Percentiles rank a stretch among this genome's conserved stretches.
phyloP scores from a whole-genome alignment of 2,797 vertebrate species.

The Arctocebus calabarensis region DNA sequence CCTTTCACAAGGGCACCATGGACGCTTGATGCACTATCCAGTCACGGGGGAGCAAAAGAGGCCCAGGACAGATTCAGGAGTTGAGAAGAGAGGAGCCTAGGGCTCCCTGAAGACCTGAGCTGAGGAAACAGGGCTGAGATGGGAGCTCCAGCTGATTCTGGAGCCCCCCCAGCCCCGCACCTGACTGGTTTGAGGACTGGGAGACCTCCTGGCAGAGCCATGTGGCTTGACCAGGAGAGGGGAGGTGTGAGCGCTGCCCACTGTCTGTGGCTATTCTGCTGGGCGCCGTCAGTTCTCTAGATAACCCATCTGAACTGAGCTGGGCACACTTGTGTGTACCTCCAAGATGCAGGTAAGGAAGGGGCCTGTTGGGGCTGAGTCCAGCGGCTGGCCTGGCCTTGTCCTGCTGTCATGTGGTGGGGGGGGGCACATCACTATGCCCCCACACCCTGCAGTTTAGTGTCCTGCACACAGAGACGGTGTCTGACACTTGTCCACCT shows the following conservation, averaged over 20 bases:
- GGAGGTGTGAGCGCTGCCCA: not conserved
- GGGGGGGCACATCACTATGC: not conserved
- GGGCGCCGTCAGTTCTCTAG: not conserved
- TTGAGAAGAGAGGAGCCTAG: not conserved
- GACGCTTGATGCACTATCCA: not conserved
- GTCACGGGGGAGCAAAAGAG: not conserved
- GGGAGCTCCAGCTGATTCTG: not conserved
- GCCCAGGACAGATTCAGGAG: not conserved
- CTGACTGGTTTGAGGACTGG: not conserved
- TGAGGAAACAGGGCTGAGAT: not conserved
- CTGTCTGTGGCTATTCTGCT: not conserved
- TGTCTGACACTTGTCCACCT: not conserved
- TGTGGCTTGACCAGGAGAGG: not conserved
- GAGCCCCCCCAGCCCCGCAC: not conserved
- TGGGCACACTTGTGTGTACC: fast-evolving
- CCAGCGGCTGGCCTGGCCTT: not conserved
- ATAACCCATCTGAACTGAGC: not conserved
- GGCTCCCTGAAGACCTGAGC: not conserved
- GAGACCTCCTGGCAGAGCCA: not conserved
- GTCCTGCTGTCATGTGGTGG: not conserved
- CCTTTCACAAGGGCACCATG: not conserved
- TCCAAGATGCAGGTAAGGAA: not conserved
- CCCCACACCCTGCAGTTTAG: not conserved
- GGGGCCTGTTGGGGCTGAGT: not conserved
- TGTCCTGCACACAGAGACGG: not conserved